Evolutionary conservation across 2,888 invertebrate species (phyloP).

Genomic region (Lissonota sp.): DNA sequence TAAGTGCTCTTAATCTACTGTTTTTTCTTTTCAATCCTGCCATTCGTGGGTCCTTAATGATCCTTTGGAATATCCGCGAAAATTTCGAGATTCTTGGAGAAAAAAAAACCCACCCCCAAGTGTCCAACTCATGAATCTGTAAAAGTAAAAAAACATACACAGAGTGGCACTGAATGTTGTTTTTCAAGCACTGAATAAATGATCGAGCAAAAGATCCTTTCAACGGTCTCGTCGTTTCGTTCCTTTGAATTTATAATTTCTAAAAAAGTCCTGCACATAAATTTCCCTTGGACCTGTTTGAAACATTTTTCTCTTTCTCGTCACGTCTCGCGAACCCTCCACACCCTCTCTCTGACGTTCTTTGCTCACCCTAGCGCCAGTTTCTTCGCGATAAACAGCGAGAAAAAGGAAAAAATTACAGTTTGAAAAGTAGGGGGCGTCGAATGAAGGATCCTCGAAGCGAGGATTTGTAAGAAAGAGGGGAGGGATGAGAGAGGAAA

Average conservation of each 20-base stretch:
- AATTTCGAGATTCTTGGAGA: background rate
- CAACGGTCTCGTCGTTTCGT: conserved; percentile 19
- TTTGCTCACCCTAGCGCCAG: background rate
- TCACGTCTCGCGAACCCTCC: conserved; percentile 7
- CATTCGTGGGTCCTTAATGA: background rate
- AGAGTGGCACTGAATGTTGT: background rate
- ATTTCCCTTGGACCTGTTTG: conserved; percentile 5
- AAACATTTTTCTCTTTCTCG: conserved; percentile 18
- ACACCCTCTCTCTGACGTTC: conserved; percentile 2
- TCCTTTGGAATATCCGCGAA: background rate
- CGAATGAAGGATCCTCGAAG: background rate
- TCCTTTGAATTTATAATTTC: conserved; percentile 50
- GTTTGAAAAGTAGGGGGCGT: background rate
- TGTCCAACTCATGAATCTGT: background rate
- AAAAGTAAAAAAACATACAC: background rate
- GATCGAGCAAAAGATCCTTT: conserved; percentile 44
- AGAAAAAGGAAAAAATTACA: conserved; percentile 5
- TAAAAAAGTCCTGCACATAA: background rate
- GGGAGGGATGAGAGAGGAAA: background rate
- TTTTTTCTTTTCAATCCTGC: background rate
- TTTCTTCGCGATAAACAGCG: background rate
- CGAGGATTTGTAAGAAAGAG: background rate
- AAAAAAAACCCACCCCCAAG: background rate
- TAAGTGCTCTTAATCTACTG: background rate
- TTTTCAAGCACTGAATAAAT: conserved; percentile 42